phyloP scores from a whole-genome alignment of 1,140 invertebrate genomes.

The Drosophila littoralis region DNA sequence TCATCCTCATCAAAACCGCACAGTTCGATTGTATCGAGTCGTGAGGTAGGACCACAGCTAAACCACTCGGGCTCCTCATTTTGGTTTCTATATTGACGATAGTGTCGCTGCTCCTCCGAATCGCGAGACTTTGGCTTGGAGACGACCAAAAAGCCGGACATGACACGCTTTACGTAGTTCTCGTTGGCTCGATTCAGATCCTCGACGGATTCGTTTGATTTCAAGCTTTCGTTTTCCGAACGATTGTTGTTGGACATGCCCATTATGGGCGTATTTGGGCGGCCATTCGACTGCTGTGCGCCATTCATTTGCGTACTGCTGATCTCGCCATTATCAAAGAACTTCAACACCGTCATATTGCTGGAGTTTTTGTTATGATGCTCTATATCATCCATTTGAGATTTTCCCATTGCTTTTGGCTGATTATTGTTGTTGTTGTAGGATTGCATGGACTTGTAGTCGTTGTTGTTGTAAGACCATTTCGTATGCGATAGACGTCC shows the following conservation, averaged over 20 bases:
- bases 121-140: conserved; percentile 74
- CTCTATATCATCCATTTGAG: conserved; percentile 47
- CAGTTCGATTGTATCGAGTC: conserved; percentile 78
- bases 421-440: conserved; percentile 50
- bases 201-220: conserved; percentile 65
- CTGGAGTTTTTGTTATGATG: conserved; percentile 27
- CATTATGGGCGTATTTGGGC: conserved; percentile 65
- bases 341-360: conserved; percentile 61
- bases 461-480: conserved; percentile 59
- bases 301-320: conserved; percentile 37
- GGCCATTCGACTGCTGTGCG: conserved; percentile 23
- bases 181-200: conserved; percentile 69
- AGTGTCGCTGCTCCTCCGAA: conserved; percentile 65
- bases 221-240: conserved; percentile 58
- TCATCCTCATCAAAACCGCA: conserved; percentile 81
- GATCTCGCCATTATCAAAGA: conserved; percentile 68
- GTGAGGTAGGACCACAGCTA: conserved; percentile 78
- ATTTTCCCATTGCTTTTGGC: conserved; percentile 23
- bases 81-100: conserved; percentile 69
- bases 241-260: conserved; percentile 64
- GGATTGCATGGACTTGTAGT: conserved; percentile 37
- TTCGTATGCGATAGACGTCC: conserved; percentile 72
- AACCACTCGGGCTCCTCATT: conserved; percentile 82
- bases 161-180: conserved; percentile 80
- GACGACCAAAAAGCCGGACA: conserved; percentile 77